Evolutionary conservation across 53 echinoderm and acorn worm genomes (phyloP).

Genomic region (Echinometra lucunter): DNA sequence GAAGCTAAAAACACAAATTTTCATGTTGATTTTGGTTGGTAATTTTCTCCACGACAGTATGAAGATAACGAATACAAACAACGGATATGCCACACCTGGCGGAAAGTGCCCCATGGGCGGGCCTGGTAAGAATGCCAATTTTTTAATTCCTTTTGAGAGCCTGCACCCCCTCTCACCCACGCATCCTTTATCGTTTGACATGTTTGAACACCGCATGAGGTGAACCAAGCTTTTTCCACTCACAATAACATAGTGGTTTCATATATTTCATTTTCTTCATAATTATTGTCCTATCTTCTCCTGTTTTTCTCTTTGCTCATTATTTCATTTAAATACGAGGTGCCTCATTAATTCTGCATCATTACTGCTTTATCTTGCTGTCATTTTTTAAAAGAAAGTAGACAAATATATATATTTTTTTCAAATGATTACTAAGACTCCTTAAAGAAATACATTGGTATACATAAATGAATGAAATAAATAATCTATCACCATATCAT

Average conservation of each 20-base stretch:
- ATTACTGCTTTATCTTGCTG: no score
- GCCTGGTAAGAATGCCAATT: slow-evolving; percentile 24
- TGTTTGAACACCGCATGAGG: not conserved
- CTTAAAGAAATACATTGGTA: no score
- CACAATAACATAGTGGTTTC: not conserved
- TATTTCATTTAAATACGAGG: no score
- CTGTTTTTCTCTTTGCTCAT: no score
- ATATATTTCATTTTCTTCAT: not conserved
- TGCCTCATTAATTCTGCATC: no score
- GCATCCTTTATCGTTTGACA: not conserved
- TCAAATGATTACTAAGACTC: no score
- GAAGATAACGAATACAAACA: not conserved
- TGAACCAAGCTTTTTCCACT: not conserved
- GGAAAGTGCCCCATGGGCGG: slow-evolving; percentile 44
- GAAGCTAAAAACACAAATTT: not conserved
- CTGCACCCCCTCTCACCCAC: not conserved
- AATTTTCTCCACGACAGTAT: slow-evolving; percentile 35
- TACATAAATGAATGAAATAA: no score
- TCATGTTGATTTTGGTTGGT: not conserved
- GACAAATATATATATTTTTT: no score
- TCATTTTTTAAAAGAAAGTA: no score
- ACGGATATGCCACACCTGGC: slow-evolving; percentile 54
- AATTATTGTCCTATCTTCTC: not conserved
- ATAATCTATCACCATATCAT: no score
- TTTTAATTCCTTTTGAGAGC: not conserved